Evolutionary conservation across 2,113 vertebrate genomes (phyloP).

Genomic region (Pardalotus punctatus): DNA sequence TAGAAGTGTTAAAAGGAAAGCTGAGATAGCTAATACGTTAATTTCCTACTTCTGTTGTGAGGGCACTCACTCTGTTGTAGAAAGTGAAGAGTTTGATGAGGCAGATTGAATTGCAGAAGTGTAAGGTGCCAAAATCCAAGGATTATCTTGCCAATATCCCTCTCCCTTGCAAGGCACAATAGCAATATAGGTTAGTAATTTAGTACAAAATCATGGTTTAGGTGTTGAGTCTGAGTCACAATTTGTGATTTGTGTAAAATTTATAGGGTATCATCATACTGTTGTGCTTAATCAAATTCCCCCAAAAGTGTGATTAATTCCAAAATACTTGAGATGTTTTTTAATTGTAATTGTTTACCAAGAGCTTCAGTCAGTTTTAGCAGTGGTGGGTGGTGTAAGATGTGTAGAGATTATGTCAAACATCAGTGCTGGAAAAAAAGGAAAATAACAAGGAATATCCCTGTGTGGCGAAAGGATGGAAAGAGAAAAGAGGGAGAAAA

Average conservation of each 20-base stretch:
- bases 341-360: neutral
- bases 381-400: neutral
- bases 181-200: neutral
- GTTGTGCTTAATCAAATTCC: neutral
- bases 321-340: neutral
- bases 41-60: neutral
- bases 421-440: neutral
- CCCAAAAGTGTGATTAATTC: neutral
- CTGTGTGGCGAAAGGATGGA: neutral
- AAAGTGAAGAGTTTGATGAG: neutral
- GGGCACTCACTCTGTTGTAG: neutral
- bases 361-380: neutral
- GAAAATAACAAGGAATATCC: neutral
- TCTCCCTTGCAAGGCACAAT: neutral
- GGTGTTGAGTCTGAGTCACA: neutral
- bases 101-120: neutral
- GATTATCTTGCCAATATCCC: neutral
- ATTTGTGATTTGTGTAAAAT: neutral
- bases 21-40: neutral
- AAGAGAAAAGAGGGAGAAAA: neutral
- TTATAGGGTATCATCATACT: neutral
- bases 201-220: rapidly evolving
- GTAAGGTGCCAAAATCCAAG: neutral
- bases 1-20: neutral
- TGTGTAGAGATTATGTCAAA: neutral